Evolutionary conservation across 2,797 vertebrate genomes (phyloP).

Genomic region (Falco berigora): DNA sequence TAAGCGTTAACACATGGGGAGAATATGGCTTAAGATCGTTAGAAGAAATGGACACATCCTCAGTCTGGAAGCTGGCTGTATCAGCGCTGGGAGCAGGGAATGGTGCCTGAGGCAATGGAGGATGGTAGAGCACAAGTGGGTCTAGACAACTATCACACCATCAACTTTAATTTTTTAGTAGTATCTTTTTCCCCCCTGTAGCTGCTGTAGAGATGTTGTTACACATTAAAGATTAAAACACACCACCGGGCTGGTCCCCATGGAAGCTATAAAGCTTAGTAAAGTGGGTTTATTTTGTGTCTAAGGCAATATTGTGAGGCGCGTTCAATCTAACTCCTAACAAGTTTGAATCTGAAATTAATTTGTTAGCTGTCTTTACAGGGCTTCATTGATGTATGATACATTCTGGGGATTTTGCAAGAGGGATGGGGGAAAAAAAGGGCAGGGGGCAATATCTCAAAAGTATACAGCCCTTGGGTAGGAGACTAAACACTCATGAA

Average conservation of each 20-base stretch:
- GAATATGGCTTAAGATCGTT: neutral
- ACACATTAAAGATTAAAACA: constrained; percentile 58
- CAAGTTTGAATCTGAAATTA: constrained; percentile 18
- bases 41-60: neutral
- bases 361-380: neutral
- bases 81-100: neutral
- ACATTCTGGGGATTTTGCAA: neutral
- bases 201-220: constrained; percentile 56
- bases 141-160: constrained; percentile 36
- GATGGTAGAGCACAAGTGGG: neutral
- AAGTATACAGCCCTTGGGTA: neutral
- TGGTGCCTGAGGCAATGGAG: neutral
- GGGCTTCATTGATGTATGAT: neutral
- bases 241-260: constrained; percentile 32
- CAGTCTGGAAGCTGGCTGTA: neutral
- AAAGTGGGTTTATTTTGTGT: constrained; percentile 34
- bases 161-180: constrained; percentile 61
- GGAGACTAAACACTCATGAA: neutral
- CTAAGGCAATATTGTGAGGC: constrained; percentile 14
- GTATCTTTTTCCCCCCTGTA: constrained; percentile 48
- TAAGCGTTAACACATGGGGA: neutral
- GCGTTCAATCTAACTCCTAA: constrained; percentile 31
- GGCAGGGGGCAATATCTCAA: neutral
- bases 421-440: neutral
- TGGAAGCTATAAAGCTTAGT: constrained; percentile 33